Percentiles rank a stretch among this genome's conserved stretches.
Evolutionary conservation across 2,888 invertebrate species (phyloP).

Genomic region (Amphipoea lucens): DNA sequence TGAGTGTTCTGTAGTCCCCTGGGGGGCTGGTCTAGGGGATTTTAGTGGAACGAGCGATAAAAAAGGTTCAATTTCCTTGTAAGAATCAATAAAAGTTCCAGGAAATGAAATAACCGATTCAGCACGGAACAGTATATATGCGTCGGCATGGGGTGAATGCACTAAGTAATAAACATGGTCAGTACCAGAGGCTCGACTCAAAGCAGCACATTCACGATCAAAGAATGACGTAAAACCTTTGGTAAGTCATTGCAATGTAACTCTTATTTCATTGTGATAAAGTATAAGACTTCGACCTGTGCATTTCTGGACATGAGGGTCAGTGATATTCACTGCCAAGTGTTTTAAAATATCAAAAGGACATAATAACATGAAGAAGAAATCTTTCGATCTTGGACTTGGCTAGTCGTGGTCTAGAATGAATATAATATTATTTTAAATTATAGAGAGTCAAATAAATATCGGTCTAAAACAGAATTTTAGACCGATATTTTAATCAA

Average conservation of each 20-base stretch:
- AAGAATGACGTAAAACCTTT: background rate
- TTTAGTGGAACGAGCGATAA: background rate
- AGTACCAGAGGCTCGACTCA: constrained; percentile 6
- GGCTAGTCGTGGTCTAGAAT: background rate
- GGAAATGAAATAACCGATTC: constrained; percentile 41
- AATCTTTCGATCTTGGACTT: background rate
- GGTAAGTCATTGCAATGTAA: background rate
- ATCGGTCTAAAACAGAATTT: too few relatives aligned
- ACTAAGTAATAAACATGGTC: constrained; percentile 33
- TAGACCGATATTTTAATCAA: too few relatives aligned
- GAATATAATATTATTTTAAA: background rate
- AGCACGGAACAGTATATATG: constrained; percentile 18
- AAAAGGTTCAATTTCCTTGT: background rate
- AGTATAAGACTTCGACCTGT: background rate
- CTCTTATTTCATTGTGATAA: background rate
- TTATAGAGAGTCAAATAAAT: background rate
- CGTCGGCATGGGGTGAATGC: constrained; percentile 38
- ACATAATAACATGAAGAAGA: background rate
- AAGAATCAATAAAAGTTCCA: constrained; percentile 14
- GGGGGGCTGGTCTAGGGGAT: too few relatives aligned
- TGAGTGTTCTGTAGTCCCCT: too few relatives aligned
- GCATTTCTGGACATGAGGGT: too few relatives aligned
- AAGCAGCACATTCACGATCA: background rate
- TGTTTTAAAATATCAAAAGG: background rate
- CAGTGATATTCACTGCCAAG: background rate